Base-by-base conservation (phyloP, 2,797 vertebrate species). In the Tamandua tetradactyla region DNA sequence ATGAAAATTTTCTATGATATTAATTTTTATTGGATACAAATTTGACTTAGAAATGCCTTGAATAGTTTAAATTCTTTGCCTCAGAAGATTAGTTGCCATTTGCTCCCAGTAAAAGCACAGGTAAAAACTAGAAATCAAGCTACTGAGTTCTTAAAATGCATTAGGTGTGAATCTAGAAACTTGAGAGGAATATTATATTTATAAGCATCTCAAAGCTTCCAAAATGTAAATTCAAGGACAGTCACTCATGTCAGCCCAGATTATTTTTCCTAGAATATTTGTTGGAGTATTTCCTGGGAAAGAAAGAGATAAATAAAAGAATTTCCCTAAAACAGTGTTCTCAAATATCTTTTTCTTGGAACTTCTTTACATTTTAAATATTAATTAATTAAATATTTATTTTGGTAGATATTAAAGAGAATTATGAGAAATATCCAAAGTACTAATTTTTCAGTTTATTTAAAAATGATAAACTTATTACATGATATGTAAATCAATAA, bases 301-400 rank as follows among this genome's bases (percentile, higher is more conserved):
- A 89, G 9, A 79, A 92, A 89, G 72, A 49, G 12, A 55, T n/a
- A 81, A 42, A 49, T 20, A 37, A 87, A 87, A 12, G 1, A 68
- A 87, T 81, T 91, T 91, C 22, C 59, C 93, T 84, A 57, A 47
- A 52, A 23, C 6, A 82, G 2, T 32, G 1, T 35, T 94, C 20
- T 79, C 69, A 89, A 93, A 35, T 23, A 44, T 37, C 64, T 89
- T 94, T 49, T 74, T 59, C 32, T 57, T 85, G 22, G 35, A 18
- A 78, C 2, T 13, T 69, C 78, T 78, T 49, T 75, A 74, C 1
- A 32, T 32, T 68, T 42, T 72, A 89, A 91, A 68, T 69, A 55
- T 78, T 85, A 87, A 61, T 59, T 64, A 61, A n/a, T n/a, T n/a
- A 95, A 95, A 69, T 87, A 55, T 49, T 64, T 78, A 61, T 37